Evolutionary conservation across 1,140 invertebrate species (phyloP), one percentile per base, ranked within the genome.

Genomic region (Drosophila kanapiae): DNA sequence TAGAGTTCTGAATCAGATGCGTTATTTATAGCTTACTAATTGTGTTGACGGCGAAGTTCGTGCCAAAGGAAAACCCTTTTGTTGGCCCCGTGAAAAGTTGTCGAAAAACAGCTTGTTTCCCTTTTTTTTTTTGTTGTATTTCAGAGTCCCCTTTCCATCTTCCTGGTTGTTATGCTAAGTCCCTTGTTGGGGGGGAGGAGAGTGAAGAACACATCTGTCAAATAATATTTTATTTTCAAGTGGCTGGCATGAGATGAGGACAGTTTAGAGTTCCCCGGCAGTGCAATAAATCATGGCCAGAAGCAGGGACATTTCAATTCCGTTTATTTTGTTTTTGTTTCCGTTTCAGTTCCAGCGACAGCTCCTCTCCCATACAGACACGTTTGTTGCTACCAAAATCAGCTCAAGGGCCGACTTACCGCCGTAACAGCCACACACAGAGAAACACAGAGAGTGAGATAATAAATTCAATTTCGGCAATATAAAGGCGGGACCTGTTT

Each of bases 1-100:
- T 13, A 8, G 9, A 14, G 18, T 23, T 23, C 23, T n/a, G 6
- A n/a, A 16, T 37, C 16, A 4, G 13, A 56, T 14, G 18, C 53
- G 9, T 59, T 75, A 80, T 80, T 79, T 80, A 75, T 62, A 51
- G 58, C 54, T 51, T 37, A 60, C 70, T 80, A 80, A 80, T 80
- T 80, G 77, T 75, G 63, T 69, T 38, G 47, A 51, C 31, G 47
- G 47, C 47, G 27, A 10, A 7, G 18, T 53, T 18, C 14, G 16
- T 13, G 31, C 11, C 6, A 3, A 53, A 16, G 51, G 33, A 54
- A 38, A 56, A 27, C 35, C 56, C 31, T 61, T 53, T 37, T 6
- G 14, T 6, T 42, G 40, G 16, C n/a, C 42, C 16, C n/a, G 23
- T 51, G 48, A n/a, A 51, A 51, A 51, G 29, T 33, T 33, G 16